Conservation (phyloP, 1,140 invertebrate genomes). For the Drepana arcuata region DNA sequence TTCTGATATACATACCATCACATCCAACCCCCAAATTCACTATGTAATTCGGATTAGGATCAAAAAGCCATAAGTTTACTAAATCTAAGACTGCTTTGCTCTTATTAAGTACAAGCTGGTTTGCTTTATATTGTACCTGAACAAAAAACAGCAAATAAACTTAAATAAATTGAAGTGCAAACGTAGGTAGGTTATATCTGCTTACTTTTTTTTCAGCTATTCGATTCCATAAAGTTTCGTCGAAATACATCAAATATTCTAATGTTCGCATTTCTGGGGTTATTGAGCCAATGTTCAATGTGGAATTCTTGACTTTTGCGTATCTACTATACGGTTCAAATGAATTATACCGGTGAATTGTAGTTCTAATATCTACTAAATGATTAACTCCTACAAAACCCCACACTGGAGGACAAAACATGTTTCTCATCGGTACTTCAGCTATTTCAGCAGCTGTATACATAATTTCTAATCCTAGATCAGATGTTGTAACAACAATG, state of each 20-base stretch:
- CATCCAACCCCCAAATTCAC: slow-evolving; percentile 61
- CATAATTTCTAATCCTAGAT: slow-evolving; percentile 58
- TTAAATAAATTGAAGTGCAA: too few species aligned
- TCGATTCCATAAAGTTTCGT: slow-evolving; percentile 43
- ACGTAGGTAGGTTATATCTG: slow-evolving; percentile 3
- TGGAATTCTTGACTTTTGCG: slow-evolving; percentile 46
- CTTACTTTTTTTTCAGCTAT: slow-evolving; percentile 38
- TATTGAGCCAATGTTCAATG: slow-evolving; percentile 55
- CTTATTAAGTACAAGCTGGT: slow-evolving; percentile 24
- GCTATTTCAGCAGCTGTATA: slow-evolving; percentile 42
- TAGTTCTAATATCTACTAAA: slow-evolving; percentile 60
- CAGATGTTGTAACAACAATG: slow-evolving; percentile 66
- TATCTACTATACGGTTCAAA: slow-evolving; percentile 56
- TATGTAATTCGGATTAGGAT: slow-evolving; percentile 36
- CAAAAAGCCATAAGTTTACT: slow-evolving; percentile 58
- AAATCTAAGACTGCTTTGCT: slow-evolving; percentile 47
- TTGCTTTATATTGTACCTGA: too few species aligned
- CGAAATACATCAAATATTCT: slow-evolving; percentile 57
- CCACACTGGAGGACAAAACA: slow-evolving; percentile 72
- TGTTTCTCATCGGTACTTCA: slow-evolving; percentile 49
- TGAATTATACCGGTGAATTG: slow-evolving; percentile 57
- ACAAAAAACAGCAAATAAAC: too few species aligned
- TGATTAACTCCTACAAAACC: slow-evolving; percentile 70
- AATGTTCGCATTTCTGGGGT: slow-evolving; percentile 60
- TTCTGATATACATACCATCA: slow-evolving; percentile 51